Evolutionary conservation across 2,113 vertebrate species (phyloP).

Genomic region (Aythya baeri): DNA sequence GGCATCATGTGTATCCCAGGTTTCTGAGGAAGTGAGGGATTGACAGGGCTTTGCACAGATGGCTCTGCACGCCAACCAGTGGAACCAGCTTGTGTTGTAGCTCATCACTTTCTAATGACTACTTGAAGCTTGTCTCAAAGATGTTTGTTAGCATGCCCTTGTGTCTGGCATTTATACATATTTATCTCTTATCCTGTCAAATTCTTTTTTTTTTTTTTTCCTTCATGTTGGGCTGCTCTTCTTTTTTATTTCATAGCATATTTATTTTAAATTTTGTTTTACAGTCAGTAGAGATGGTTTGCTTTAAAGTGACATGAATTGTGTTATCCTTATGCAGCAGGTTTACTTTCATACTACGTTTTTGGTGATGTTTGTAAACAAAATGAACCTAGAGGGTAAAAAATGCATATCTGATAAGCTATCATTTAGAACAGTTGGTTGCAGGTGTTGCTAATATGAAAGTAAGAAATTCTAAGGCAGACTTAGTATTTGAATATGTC

Average conservation of each 20-base stretch:
- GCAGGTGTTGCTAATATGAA: background rate
- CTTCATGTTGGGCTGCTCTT: background rate
- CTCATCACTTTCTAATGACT: background rate
- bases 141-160: background rate
- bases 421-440: conserved; percentile 1
- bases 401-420: background rate
- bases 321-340: background rate
- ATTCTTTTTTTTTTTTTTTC: background rate
- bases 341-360: background rate
- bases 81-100: background rate
- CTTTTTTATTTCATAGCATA: background rate
- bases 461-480: conserved; percentile 6
- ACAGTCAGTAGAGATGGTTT: background rate
- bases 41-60: background rate
- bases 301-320: background rate
- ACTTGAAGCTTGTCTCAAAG: background rate
- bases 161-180: background rate
- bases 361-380: background rate
- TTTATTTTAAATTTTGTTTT: background rate
- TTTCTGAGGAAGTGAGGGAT: background rate
- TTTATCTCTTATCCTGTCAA: background rate
- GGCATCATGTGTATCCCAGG: background rate
- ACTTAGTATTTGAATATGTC: background rate
- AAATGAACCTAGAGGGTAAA: background rate
- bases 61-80: background rate